Percentiles rank a stretch among this genome's conserved stretches.
These are phyloP conservation scores for Rhodinocichla rosea DNA, from an alignment of 2,113 vertebrate species.

Conservation along the genomic window DNA sequence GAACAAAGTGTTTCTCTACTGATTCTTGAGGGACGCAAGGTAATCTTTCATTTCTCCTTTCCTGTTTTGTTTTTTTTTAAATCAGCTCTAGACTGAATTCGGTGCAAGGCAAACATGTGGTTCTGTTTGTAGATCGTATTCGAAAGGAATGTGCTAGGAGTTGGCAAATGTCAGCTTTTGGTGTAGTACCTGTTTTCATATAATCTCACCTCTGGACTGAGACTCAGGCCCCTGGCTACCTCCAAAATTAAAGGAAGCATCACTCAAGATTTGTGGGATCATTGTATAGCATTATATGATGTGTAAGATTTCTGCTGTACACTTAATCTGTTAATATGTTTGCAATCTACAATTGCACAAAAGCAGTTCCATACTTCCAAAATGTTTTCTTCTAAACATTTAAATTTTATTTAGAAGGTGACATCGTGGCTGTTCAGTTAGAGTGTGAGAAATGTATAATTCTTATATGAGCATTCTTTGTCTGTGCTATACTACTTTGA, in stretches of 20 bases:
- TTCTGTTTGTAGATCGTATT: neutral
- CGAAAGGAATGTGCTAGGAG: accelerated
- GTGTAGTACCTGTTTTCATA: neutral
- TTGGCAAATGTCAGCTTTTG: neutral
- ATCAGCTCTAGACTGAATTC: neutral
- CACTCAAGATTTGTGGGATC: neutral
- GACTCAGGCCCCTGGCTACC: neutral
- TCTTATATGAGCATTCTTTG: neutral
- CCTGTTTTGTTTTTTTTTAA: neutral
- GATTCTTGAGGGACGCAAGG: neutral
- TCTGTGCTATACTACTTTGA: neutral
- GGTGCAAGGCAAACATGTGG: accelerated
- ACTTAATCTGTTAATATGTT: neutral
- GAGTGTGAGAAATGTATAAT: neutral
- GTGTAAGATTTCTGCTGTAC: neutral
- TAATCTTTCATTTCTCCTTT: neutral
- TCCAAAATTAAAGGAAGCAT: neutral
- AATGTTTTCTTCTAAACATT: neutral
- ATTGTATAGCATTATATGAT: neutral
- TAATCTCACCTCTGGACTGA: neutral
- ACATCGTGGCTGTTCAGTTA: neutral
- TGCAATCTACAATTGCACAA: neutral
- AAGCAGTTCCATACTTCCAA: neutral
- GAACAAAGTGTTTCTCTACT: neutral
- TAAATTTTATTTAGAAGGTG: neutral